Percentiles rank a stretch among this genome's conserved stretches.
phyloP scores from a whole-genome alignment of 2,888 invertebrate species.

The Pseudoips prasinana region DNA sequence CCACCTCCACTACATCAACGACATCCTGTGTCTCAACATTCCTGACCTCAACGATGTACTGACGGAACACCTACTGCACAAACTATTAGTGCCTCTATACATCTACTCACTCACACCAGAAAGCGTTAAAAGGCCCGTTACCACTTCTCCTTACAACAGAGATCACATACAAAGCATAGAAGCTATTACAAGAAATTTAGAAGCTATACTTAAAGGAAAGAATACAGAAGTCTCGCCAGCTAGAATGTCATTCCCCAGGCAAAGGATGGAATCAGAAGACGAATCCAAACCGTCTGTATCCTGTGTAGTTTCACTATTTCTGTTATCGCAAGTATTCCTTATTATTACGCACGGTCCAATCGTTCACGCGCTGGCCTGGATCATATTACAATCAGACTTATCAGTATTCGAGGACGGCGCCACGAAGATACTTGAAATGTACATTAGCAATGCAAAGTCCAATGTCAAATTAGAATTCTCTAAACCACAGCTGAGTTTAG shows the following conservation, averaged over 20 bases:
- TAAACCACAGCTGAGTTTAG: conserved; percentile 88
- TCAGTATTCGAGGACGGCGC: conserved; percentile 87
- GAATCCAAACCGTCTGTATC: conserved; percentile 89
- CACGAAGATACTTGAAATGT: conserved; percentile 85
- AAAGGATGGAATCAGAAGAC: conserved; percentile 75
- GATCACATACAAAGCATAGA: conserved; percentile 80
- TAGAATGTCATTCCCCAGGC: conserved; percentile 57
- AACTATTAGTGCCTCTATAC: conserved; percentile 95
- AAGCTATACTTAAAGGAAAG: conserved; percentile 84
- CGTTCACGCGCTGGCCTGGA: conserved; percentile 94
- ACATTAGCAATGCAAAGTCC: conserved; percentile 80
- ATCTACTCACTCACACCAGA: conserved; percentile 91
- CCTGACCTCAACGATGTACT: conserved; percentile 96
- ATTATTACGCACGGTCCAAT: conserved; percentile 95
- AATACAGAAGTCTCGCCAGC: conserved; percentile 75
- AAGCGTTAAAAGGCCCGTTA: conserved; percentile 44
- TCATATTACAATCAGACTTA: conserved; percentile 92
- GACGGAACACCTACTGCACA: conserved; percentile 95
- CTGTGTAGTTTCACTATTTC: conserved; percentile 93
- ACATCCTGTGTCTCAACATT: conserved; percentile 96
- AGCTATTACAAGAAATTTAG: conserved; percentile 83
- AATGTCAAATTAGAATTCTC: conserved; percentile 84
- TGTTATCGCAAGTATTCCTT: conserved; percentile 96
- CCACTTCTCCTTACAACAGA: conserved; percentile 64
- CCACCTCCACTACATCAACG: conserved; percentile 98